Evolutionary conservation across 2,113 vertebrate species (phyloP).

Genomic region (Hystrix cristata): DNA sequence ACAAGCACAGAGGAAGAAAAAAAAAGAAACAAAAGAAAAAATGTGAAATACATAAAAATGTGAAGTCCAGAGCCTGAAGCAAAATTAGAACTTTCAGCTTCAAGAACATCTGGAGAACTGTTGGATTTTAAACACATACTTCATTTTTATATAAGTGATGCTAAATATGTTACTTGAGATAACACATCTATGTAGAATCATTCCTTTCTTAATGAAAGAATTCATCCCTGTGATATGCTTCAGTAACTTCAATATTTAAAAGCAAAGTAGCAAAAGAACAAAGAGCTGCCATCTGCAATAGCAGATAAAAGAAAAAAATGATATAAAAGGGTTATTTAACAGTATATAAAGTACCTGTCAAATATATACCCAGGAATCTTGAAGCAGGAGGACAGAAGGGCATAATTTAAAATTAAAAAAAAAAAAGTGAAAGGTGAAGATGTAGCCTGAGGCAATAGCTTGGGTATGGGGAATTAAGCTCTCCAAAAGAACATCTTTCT

Average conservation of each 20-base stretch:
- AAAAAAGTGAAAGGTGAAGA: not conserved
- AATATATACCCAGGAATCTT: not conserved
- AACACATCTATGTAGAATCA: slow-evolving; percentile 41
- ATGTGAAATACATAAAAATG: not conserved
- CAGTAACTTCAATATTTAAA: slow-evolving; percentile 48
- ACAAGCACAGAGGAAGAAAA: not conserved
- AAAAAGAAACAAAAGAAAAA: not conserved
- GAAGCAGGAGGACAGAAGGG: not conserved
- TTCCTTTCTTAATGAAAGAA: slow-evolving; percentile 61
- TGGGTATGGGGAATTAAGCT: not conserved
- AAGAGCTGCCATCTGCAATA: slow-evolving; percentile 2
- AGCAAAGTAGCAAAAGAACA: slow-evolving; percentile 51
- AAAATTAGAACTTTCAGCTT: slow-evolving; percentile 52
- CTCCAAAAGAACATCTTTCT: slow-evolving; percentile 40
- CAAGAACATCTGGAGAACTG: slow-evolving; percentile 24
- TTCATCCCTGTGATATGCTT: slow-evolving; percentile 46
- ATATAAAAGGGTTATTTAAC: slow-evolving; percentile 62
- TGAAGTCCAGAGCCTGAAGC: not conserved
- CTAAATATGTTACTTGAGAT: slow-evolving; percentile 30
- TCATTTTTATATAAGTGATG: slow-evolving; percentile 32
- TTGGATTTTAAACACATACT: slow-evolving; percentile 36
- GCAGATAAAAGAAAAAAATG: slow-evolving; percentile 66
- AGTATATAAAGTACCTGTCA: slow-evolving; percentile 22
- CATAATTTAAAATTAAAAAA: not conserved
- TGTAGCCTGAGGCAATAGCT: not conserved